phyloP scores from a whole-genome alignment of 2,888 invertebrate genomes.

The Lymantria monacha region DNA sequence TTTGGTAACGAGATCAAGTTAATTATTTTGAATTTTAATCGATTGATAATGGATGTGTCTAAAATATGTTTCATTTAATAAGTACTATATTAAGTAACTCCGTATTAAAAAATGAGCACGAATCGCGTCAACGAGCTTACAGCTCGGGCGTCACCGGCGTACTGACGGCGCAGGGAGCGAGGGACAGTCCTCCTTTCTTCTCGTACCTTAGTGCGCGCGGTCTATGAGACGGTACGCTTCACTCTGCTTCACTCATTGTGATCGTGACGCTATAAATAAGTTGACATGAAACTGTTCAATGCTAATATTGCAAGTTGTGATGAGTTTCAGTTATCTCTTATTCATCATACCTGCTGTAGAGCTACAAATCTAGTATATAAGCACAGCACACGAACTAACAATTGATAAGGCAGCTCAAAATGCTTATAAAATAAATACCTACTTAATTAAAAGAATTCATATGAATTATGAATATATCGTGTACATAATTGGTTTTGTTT shows the following conservation, averaged over 20 bases:
- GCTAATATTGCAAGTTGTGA: neutral
- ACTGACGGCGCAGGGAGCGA: slow-evolving; percentile 24
- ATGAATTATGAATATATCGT: too few relatives aligned
- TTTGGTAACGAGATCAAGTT: too few relatives aligned
- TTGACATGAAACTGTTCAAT: neutral
- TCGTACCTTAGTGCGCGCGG: slow-evolving; percentile 3
- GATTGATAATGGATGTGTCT: too few relatives aligned
- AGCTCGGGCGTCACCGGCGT: slow-evolving; percentile 42
- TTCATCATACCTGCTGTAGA: too few relatives aligned
- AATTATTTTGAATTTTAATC: too few relatives aligned
- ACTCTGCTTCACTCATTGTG: neutral
- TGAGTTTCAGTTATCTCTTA: neutral
- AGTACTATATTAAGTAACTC: slow-evolving; percentile 13
- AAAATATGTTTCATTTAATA: too few relatives aligned
- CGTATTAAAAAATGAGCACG: slow-evolving; percentile 14
- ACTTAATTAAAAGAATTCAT: too few relatives aligned
- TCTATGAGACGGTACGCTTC: neutral
- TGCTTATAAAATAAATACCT: too few relatives aligned
- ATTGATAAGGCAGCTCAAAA: too few relatives aligned
- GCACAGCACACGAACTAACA: too few relatives aligned
- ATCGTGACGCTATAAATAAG: neutral
- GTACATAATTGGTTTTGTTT: too few relatives aligned
- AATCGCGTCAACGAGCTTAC: slow-evolving; percentile 18
- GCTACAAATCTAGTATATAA: too few relatives aligned
- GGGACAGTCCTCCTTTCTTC: slow-evolving; percentile 9